Percentiles rank a stretch among this genome's conserved stretches.
phyloP scores from a whole-genome alignment of 2,113 vertebrate species.

The Chrysemys picta region DNA sequence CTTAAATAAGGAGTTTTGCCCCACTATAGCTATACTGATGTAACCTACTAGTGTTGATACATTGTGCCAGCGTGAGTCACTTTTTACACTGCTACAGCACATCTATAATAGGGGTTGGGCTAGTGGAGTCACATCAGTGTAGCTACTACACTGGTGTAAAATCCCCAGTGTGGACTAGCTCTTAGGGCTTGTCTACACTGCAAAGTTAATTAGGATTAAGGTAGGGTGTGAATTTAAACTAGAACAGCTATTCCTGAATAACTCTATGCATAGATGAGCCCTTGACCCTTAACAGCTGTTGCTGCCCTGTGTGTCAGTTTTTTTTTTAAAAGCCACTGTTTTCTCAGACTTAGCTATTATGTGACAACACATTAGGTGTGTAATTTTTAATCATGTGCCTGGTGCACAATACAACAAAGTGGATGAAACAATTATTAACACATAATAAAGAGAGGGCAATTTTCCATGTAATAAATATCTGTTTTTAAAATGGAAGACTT shows the following conservation, averaged over 20 bases:
- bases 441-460: not conserved
- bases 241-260: not conserved
- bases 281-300: not conserved
- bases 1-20: not conserved
- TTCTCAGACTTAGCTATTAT: not conserved
- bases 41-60: constrained; percentile 2
- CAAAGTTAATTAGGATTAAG: not conserved
- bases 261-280: not conserved
- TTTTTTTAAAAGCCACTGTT: not conserved
- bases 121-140: not conserved
- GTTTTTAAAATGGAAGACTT: not conserved
- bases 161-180: fast-evolving
- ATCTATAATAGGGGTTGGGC: not conserved
- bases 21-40: not conserved
- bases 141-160: not conserved
- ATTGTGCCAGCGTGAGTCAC: not conserved
- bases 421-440: not conserved
- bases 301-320: not conserved
- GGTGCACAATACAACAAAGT: not conserved
- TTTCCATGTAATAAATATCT: not conserved
- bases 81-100: not conserved
- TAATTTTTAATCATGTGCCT: not conserved
- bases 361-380: not conserved
- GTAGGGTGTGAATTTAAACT: not conserved
- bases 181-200: not conserved